A percentile compares a stretch with the other conserved stretches of the same genome.
Evolutionary conservation across 2,888 invertebrate species (phyloP).

Genomic region (Ptychoptera contaminata): DNA sequence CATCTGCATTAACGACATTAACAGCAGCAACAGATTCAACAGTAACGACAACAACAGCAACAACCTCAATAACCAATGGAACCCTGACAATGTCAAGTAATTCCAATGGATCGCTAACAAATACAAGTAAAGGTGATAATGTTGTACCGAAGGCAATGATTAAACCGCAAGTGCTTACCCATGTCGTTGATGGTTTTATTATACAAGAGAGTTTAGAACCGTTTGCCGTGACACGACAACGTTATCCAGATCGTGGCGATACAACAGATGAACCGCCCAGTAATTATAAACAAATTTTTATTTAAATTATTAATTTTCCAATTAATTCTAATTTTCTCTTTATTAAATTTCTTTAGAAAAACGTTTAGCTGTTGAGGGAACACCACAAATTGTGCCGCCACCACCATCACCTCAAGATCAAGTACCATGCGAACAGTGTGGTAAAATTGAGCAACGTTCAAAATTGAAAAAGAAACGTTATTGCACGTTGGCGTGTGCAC

Average conservation of each 20-base stretch:
- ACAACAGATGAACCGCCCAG: conserved; percentile 59
- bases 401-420: conserved; percentile 18
- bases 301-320: neutral
- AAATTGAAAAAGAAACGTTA: conserved; percentile 63
- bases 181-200: conserved; percentile 92
- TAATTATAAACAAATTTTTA: conserved; percentile 32
- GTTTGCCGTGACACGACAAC: conserved; percentile 57
- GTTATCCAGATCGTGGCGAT: conserved; percentile 43
- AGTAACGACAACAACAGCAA: conserved; percentile 5
- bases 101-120: neutral
- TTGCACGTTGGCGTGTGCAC: conserved; percentile 56
- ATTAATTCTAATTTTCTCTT: conserved; percentile 3
- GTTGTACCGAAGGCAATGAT: conserved; percentile 81
- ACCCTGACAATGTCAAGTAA: neutral
- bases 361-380: conserved; percentile 21
- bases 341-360: conserved; percentile 20
- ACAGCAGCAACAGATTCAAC: conserved; percentile 6
- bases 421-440: conserved; percentile 53
- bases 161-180: conserved; percentile 87
- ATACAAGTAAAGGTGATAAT: conserved; percentile 10
- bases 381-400: conserved; percentile 6
- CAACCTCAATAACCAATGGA: conserved; percentile 4
- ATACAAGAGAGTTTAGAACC: conserved; percentile 90
- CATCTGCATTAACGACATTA: conserved; percentile 13
- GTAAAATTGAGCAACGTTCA: conserved; percentile 43